Evolutionary conservation across 2,888 invertebrate genomes (phyloP).

Genomic region (Calephelis perditalis): DNA sequence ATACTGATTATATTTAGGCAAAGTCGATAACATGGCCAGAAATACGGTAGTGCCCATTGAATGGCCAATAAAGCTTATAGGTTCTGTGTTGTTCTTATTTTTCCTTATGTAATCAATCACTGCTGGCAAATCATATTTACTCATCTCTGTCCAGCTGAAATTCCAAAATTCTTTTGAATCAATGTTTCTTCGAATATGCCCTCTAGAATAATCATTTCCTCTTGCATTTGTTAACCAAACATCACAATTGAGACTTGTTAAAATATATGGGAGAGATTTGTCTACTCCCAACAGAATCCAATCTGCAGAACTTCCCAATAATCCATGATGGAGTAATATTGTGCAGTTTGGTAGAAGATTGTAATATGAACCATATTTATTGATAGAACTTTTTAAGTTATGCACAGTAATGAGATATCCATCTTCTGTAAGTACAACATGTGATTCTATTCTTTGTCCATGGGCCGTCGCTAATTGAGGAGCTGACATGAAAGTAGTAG

Average conservation of each 20-base stretch:
- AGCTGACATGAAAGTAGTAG: slow-evolving; percentile 42
- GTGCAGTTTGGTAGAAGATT: slow-evolving; percentile 25
- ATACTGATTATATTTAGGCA: slow-evolving; percentile 45
- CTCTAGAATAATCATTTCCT: slow-evolving; percentile 57
- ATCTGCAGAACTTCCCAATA: slow-evolving; percentile 60
- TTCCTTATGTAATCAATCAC: slow-evolving; percentile 47
- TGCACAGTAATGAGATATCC: slow-evolving; percentile 55
- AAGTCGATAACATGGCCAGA: slow-evolving; percentile 46
- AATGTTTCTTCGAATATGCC: slow-evolving; percentile 37
- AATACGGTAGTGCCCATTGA: slow-evolving; percentile 60
- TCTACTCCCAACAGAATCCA: slow-evolving; percentile 55
- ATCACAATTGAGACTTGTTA: slow-evolving; percentile 77
- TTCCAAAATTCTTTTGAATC: slow-evolving; percentile 47
- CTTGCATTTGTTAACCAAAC: slow-evolving; percentile 79
- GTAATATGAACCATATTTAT: slow-evolving; percentile 33
- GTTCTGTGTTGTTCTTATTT: slow-evolving; percentile 36
- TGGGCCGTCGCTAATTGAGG: slow-evolving; percentile 48
- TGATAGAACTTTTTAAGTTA: slow-evolving; percentile 35
- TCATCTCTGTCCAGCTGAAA: slow-evolving; percentile 60
- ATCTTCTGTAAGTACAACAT: slow-evolving; percentile 49
- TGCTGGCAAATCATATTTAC: slow-evolving; percentile 51
- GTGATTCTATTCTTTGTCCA: slow-evolving; percentile 49
- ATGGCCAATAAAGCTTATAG: slow-evolving; percentile 54
- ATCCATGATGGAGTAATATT: slow-evolving; percentile 53
- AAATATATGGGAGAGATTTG: slow-evolving; percentile 52